Conservation (phyloP, 2,888 invertebrate species). For the Cybosia mesomella region DNA sequence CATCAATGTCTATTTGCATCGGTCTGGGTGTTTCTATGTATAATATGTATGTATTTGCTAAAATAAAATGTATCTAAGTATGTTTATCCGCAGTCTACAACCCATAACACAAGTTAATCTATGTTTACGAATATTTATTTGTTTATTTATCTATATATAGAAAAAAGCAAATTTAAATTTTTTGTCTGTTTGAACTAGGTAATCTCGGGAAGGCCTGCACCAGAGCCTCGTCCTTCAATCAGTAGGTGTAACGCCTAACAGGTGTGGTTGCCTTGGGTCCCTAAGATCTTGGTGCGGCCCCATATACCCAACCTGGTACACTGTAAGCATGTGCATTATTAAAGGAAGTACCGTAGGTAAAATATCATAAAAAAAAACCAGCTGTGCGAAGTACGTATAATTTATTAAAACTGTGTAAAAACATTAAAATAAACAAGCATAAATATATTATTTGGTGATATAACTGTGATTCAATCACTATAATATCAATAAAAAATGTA, state of each 20-base stretch:
- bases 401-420: slow-evolving; percentile 57
- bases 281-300: background rate
- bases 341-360: background rate
- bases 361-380: background rate
- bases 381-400: slow-evolving; percentile 27
- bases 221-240: background rate
- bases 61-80: no score
- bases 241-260: background rate
- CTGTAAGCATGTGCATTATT: background rate
- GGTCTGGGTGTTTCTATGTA: no score
- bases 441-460: slow-evolving; percentile 60
- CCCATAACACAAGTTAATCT: no score
- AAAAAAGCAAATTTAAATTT: no score
- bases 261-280: background rate
- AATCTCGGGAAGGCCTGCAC: background rate
- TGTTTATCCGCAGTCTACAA: no score
- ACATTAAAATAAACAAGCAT: slow-evolving; percentile 50
- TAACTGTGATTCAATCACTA: slow-evolving; percentile 62
- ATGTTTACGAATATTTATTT: no score
- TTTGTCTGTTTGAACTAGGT: no score
- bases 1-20: no score
- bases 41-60: no score
- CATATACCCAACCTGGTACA: no score
- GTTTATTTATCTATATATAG: no score
- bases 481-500: slow-evolving; percentile 27